Evolutionary conservation across 2,113 vertebrate genomes (phyloP).

Genomic region (Synchiropus splendidus): DNA sequence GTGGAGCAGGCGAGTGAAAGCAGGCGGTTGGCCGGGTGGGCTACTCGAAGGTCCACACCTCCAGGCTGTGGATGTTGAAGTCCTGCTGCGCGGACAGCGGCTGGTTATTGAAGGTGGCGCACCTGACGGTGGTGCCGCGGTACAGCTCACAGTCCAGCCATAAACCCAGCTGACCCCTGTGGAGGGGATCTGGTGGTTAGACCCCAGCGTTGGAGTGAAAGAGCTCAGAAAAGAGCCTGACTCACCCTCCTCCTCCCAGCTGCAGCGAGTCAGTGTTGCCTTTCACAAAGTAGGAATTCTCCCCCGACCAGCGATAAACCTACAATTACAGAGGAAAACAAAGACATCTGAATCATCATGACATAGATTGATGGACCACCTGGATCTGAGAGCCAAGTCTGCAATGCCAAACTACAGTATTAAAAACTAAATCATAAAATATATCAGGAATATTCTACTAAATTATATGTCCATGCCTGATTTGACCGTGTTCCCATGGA

Average conservation of each 20-base stretch:
- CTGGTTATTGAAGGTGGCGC: constrained; percentile 93
- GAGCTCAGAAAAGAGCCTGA: neutral
- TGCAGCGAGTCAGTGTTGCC: constrained; percentile 88
- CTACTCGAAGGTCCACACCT: constrained; percentile 96
- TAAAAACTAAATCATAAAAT: too few relatives aligned
- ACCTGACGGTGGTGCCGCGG: constrained; percentile 84
- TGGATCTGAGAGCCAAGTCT: too few relatives aligned
- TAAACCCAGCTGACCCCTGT: constrained; percentile 85
- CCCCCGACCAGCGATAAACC: constrained; percentile 94
- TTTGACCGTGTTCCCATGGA: too few relatives aligned
- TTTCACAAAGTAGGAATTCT: constrained; percentile 97
- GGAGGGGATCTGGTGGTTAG: neutral
- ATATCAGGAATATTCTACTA: too few relatives aligned
- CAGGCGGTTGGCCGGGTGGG: constrained; percentile 25
- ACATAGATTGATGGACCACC: too few relatives aligned
- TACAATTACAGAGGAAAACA: constrained; percentile 36
- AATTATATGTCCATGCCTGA: too few relatives aligned
- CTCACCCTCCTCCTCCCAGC: constrained; percentile 93
- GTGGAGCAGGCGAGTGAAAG: constrained; percentile 7
- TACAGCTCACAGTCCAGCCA: constrained; percentile 94
- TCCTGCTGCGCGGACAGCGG: constrained; percentile 87
- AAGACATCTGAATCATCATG: too few relatives aligned
- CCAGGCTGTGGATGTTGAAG: constrained; percentile 91
- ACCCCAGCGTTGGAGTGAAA: too few relatives aligned
- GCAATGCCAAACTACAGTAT: too few relatives aligned